phyloP scores from a whole-genome alignment of 1,140 invertebrate genomes.

The Sweltsa coloradensis region DNA sequence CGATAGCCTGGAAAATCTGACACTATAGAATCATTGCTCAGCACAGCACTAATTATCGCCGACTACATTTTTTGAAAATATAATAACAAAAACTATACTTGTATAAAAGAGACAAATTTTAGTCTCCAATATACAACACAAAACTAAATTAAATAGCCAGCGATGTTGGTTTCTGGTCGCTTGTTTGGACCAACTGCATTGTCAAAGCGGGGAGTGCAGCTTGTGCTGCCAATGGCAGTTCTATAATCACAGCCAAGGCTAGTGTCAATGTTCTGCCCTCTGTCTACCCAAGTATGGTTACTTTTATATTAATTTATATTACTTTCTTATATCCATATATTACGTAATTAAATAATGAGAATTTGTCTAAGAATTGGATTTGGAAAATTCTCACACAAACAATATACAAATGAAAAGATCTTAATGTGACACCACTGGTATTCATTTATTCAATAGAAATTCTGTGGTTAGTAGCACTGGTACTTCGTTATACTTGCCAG shows the following conservation, averaged over 20 bases:
- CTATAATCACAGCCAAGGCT: constrained; percentile 18
- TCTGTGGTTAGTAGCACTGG: no score
- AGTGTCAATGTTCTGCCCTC: constrained; percentile 14
- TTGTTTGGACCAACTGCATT: constrained; percentile 1
- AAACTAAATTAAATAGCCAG: no score
- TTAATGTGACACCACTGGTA: no score
- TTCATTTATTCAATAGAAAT: no score
- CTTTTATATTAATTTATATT: constrained; percentile 13
- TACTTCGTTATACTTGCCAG: constrained; percentile 3
- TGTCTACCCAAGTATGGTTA: constrained; percentile 14
- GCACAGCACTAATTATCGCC: no score
- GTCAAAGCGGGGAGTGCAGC: constrained; percentile 7
- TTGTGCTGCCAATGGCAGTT: constrained; percentile 15
- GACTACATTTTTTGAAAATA: no score
- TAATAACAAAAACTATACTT: no score
- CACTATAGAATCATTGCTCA: no score
- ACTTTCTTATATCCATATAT: no score
- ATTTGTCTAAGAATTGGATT: constrained; percentile 11
- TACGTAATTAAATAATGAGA: constrained; percentile 17
- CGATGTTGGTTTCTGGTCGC: not conserved
- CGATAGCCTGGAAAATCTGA: no score
- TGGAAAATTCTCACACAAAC: constrained; percentile 11
- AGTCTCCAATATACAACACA: no score
- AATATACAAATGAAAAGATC: constrained; percentile 12
- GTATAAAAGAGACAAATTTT: no score